Conservation (phyloP, 1,140 invertebrate species). For the Druon quercuslanigerum region DNA sequence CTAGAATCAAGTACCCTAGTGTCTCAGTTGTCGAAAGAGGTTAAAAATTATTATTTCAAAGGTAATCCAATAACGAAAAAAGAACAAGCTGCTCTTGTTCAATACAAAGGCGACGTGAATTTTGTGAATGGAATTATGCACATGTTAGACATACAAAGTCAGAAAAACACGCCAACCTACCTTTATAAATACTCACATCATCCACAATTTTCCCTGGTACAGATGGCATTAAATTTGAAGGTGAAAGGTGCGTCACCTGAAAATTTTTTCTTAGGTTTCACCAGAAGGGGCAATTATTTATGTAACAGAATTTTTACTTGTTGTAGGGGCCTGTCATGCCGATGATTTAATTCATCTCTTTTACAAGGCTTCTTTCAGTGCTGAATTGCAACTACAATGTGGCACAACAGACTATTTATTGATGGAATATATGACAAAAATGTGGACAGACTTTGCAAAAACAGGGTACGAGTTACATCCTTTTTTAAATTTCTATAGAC, state of each 20-base stretch:
- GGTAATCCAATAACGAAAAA: slow-evolving; percentile 58
- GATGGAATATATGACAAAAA: slow-evolving; percentile 58
- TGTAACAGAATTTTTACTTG: slow-evolving; percentile 21
- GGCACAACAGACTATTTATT: slow-evolving; percentile 53
- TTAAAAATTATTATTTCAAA: slow-evolving; percentile 74
- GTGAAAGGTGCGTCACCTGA: slow-evolving; percentile 44
- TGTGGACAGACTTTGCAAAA: slow-evolving; percentile 74
- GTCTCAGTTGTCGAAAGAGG: slow-evolving; percentile 60
- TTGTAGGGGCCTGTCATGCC: slow-evolving; percentile 57
- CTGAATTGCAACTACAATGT: slow-evolving; percentile 31
- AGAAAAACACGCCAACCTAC: slow-evolving; percentile 63
- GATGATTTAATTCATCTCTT: slow-evolving; percentile 59
- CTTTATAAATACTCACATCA: slow-evolving; percentile 72
- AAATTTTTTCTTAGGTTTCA: slow-evolving; percentile 14
- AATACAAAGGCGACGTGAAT: slow-evolving; percentile 69
- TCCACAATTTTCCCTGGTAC: slow-evolving; percentile 37
- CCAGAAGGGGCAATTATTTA: slow-evolving; percentile 7
- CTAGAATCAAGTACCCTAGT: slow-evolving; percentile 18
- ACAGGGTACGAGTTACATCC: slow-evolving; percentile 50
- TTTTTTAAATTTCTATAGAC: slow-evolving; percentile 8
- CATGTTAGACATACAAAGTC: slow-evolving; percentile 64
- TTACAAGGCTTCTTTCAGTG: slow-evolving; percentile 31
- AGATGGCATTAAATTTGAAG: slow-evolving; percentile 31
- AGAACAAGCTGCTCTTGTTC: slow-evolving; percentile 56
- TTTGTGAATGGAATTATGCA: slow-evolving; percentile 67